Percentiles rank a stretch among this genome's conserved stretches.
Evolutionary conservation across 2,113 vertebrate genomes (phyloP).

Genomic region (Stictonetta naevosa): DNA sequence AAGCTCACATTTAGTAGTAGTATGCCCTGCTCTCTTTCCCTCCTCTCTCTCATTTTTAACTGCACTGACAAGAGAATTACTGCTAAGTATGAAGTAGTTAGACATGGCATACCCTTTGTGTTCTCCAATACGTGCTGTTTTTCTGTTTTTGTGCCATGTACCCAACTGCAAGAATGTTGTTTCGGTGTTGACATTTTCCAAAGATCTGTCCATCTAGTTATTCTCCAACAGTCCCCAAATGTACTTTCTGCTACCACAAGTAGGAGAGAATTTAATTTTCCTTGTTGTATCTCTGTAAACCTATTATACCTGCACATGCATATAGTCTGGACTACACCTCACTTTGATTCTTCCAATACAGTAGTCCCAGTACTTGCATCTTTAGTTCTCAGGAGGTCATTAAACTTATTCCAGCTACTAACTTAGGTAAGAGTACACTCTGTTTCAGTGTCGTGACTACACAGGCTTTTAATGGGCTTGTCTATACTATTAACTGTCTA

Average conservation of each 20-base stretch:
- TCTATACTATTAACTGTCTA: neutral
- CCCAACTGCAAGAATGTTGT: neutral
- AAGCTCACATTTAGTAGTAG: neutral
- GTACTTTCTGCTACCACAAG: neutral
- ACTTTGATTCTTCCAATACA: neutral
- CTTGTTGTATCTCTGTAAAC: neutral
- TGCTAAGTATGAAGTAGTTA: neutral
- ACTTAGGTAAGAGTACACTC: neutral
- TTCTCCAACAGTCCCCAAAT: neutral
- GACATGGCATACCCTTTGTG: neutral
- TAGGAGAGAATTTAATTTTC: neutral
- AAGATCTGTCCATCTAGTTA: neutral
- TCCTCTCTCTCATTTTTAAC: neutral
- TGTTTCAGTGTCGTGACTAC: neutral
- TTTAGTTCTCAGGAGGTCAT: neutral
- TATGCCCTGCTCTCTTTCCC: neutral
- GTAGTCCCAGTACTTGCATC: neutral
- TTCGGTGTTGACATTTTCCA: neutral
- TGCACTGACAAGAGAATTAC: neutral
- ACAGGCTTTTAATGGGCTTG: neutral
- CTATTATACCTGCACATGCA: neutral
- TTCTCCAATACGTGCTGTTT: neutral
- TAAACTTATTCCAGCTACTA: neutral
- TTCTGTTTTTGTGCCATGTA: neutral
- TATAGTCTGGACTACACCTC: neutral